A percentile compares a stretch with the other conserved stretches of the same genome.
These are phyloP conservation scores for Panzeria rudis DNA, from an alignment of 2,888 invertebrate species.

Conservation along the genomic window DNA sequence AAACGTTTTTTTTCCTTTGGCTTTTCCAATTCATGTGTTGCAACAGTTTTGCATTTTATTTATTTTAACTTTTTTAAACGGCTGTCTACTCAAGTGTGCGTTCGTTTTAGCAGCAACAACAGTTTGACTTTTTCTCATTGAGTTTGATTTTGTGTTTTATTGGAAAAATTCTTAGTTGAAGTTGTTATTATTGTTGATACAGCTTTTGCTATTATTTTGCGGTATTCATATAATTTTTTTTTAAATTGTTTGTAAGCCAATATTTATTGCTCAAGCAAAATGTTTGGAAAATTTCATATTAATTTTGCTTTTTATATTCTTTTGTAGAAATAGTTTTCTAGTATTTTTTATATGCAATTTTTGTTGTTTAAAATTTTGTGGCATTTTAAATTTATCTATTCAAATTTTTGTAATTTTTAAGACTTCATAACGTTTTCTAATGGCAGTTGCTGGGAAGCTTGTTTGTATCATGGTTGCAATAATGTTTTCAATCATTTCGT, in stretches of 20 bases:
- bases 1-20: neutral
- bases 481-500: neutral
- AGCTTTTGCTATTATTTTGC: conserved; percentile 32
- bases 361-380: neutral
- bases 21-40: conserved; percentile 45
- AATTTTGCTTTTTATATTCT: conserved; percentile 5
- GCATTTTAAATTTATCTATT: neutral
- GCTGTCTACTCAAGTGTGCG: neutral
- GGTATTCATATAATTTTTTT: conserved; percentile 12
- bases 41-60: conserved; percentile 33
- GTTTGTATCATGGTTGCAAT: neutral
- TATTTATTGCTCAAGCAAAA: conserved; percentile 50
- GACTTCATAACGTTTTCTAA: neutral
- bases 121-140: conserved; percentile 47
- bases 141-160: conserved; percentile 24
- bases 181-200: neutral
- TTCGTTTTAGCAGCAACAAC: conserved; percentile 22
- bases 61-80: neutral
- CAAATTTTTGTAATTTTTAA: neutral
- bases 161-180: neutral
- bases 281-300: conserved; percentile 42
- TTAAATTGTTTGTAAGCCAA: conserved; percentile 11
- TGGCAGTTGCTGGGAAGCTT: neutral
- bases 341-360: neutral
- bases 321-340: neutral